These are phyloP conservation scores for Oxyruncus cristatus DNA, from an alignment of 2,113 vertebrate genomes.

Conservation along the genomic window DNA sequence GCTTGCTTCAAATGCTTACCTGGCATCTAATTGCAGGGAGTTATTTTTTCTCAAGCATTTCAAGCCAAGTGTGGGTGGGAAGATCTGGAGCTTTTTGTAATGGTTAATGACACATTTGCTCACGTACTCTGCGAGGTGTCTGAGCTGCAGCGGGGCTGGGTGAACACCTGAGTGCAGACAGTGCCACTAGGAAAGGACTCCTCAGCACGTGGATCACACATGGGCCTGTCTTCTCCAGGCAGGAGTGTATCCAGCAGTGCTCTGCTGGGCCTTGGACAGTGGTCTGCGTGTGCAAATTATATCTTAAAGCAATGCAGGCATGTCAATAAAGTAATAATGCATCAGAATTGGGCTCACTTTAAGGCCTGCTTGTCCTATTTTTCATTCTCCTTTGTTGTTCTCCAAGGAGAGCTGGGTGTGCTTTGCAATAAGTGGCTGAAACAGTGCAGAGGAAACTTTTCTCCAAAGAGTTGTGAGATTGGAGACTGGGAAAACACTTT, in stretches of 20 bases:
- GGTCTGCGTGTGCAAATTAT: neutral
- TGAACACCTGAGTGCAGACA: neutral
- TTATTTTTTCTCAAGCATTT: constrained; percentile 7
- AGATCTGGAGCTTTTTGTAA: neutral
- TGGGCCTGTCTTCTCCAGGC: neutral
- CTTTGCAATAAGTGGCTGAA: neutral
- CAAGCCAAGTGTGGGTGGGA: constrained; percentile 23
- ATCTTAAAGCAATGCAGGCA: neutral
- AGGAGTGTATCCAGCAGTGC: neutral
- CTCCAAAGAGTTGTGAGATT: neutral
- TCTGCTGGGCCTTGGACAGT: neutral
- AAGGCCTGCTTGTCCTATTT: neutral
- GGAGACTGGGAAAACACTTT: neutral
- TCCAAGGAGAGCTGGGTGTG: neutral
- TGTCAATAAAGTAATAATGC: neutral
- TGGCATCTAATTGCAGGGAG: neutral
- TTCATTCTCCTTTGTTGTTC: neutral
- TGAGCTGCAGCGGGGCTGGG: neutral
- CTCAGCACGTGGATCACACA: neutral
- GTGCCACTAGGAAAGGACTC: neutral
- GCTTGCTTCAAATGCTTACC: constrained; percentile 13
- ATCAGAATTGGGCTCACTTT: neutral
- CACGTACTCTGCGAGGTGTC: neutral
- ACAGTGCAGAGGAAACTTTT: neutral
- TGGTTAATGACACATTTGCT: neutral